Evolutionary conservation across 2,113 vertebrate species (phyloP).

Genomic region (Menura novaehollandiae): DNA sequence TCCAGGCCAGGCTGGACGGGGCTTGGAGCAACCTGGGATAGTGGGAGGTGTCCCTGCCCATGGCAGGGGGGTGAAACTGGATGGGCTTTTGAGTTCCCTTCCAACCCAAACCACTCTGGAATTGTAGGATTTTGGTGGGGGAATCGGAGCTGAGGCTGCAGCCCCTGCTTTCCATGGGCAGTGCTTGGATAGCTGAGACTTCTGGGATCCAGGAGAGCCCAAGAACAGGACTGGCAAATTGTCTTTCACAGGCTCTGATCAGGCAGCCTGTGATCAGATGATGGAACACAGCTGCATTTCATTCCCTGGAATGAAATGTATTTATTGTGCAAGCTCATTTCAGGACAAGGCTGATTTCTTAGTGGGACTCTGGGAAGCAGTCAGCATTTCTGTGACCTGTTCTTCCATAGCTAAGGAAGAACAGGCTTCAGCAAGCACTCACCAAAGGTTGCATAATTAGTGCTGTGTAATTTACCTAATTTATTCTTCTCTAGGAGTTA

Average conservation of each 20-base stretch:
- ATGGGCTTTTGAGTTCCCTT: background rate
- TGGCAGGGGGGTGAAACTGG: background rate
- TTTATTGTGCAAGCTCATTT: background rate
- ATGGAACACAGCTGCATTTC: background rate
- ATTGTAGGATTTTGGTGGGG: background rate
- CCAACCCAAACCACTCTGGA: background rate
- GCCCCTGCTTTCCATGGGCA: background rate
- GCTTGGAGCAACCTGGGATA: rapidly evolving
- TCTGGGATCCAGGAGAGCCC: background rate
- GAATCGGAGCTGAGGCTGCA: background rate
- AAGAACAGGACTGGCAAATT: background rate
- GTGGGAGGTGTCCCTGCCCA: background rate
- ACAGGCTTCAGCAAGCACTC: background rate
- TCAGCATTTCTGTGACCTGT: constrained; percentile 27
- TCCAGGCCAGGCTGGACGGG: rapidly evolving
- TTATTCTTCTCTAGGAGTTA: background rate
- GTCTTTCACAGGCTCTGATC: background rate
- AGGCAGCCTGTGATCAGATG: background rate
- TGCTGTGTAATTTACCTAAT: background rate
- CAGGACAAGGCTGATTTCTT: background rate
- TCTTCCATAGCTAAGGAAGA: background rate
- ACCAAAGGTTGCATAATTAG: background rate
- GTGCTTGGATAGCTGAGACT: background rate
- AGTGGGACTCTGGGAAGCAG: background rate
- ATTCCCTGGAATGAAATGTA: background rate